Evolutionary conservation across 2,797 vertebrate species (phyloP), one percentile per base, ranked within the genome.

Genomic region (Gephyroberyx darwinii): DNA sequence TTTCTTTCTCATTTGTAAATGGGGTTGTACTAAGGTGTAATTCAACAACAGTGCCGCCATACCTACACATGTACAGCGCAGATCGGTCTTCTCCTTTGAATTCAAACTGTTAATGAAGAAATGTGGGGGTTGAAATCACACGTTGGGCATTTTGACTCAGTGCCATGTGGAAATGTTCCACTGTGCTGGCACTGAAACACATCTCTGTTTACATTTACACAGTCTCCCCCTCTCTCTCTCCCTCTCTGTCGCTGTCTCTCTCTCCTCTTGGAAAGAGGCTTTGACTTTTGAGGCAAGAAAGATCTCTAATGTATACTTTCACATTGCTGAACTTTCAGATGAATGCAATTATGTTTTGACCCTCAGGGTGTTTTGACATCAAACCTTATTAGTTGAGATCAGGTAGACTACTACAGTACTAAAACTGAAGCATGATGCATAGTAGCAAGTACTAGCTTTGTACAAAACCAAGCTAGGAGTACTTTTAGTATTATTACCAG

Each of bases 101-200:
- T 16, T 54, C 13, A 30, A 54, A 14, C 30, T 26, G 52, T 14
- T 54, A 5, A 54, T 45, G 0, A 53, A 39, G 37, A 39, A 39
- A 39, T 39, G 8, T 5, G 19, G 3, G 3, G 10, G 22, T 33
- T 60, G 8, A 70, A 71, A 52, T 39, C 61, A 35, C 22, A 54
- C 50, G 66, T 51, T 37, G 50, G 35, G 20, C 20, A 69, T 53
- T 39, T 59, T 64, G 61, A 74, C 56, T 62, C 17, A 9, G 30
- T 48, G 61, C 78, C 74, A 81, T 77, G 43, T 83, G 76, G 57
- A 78, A 41, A 37, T 48, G 35, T 39, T 84, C 61, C 64, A 62
- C 43, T 14, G 13, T 75, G 30, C 71, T 41, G 16, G n/a, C n/a
- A 41, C 33, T 63, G 51, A 58, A 55, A 74, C 56, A 20, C 50